Evolutionary conservation across 2,888 invertebrate species (phyloP), one percentile per base, ranked within the genome.

Genomic region (Axea sp.): DNA sequence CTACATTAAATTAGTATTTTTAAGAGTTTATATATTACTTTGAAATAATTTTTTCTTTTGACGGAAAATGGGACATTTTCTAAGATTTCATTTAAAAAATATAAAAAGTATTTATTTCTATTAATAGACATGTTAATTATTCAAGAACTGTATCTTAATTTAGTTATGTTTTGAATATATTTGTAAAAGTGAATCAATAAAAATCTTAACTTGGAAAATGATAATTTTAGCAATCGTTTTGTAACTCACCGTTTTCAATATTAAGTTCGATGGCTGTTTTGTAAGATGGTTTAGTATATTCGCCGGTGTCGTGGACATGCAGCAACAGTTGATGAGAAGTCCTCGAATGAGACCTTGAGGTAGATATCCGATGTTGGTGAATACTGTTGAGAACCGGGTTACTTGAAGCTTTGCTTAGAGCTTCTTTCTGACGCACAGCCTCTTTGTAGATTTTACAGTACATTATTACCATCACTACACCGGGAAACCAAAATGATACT

Each of bases 401-500:
- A 67, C 94, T 94, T 43, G 94, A 94, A 4, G 95, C 95, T 68
- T 95, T 89, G 35, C 94, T 94, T 35, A 95, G 87, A 0, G 95
- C 95, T 85, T 94, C 94, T 69, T 94, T 89, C 84, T 95, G 95
- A 49, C 95, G 89, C 7, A 95, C 92, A 0, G 95, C 95, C 88
- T 95, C 95, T 84, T 94, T 90, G 84, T 88, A 88, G 86, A 96
- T 96, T 83, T 94, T 91, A 89, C 91, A 95, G 88, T 96, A 96
- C 94, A 96, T 96, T 30, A 94, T 93, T 81, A 96, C 92, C 96
- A 96, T 96, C 26, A 96, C 95, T 57, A 95, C 86, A 81, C 96
- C 96, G 3, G 96, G 96, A 85, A 96, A 94, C 96, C 96, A 96
- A 87, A 96, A 96, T 22, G 96, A 96, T 26, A 96, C 94, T 72